phyloP scores from a whole-genome alignment of 2,888 invertebrate species.

The Melanchra persicariae region DNA sequence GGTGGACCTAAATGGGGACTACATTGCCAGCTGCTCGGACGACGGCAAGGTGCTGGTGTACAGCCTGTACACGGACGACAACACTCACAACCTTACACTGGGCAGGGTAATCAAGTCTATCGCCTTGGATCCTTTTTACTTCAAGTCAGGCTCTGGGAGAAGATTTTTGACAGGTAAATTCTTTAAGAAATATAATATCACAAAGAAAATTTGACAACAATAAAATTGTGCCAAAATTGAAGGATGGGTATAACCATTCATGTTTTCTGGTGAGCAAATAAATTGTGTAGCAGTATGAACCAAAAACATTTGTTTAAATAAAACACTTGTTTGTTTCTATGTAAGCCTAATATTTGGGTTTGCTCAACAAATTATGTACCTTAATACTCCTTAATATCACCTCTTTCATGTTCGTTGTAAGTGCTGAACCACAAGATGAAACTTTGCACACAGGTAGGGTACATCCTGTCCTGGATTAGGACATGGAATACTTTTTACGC shows the following conservation, averaged over 20 bases:
- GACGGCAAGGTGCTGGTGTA: slow-evolving; percentile 97
- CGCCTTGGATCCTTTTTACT: slow-evolving; percentile 95
- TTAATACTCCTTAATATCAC: background rate
- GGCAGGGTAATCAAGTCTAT: slow-evolving; percentile 96
- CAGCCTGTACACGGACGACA: slow-evolving; percentile 96
- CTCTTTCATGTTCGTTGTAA: background rate
- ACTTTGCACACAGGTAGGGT: too few species aligned
- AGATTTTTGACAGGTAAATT: slow-evolving; percentile 94
- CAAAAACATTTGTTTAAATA: slow-evolving; percentile 3
- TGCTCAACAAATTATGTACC: background rate
- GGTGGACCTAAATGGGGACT: slow-evolving; percentile 98
- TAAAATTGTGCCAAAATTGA: background rate
- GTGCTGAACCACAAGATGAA: too few species aligned
- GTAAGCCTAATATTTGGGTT: background rate
- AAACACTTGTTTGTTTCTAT: background rate
- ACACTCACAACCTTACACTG: slow-evolving; percentile 94
- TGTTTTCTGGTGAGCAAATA: background rate
- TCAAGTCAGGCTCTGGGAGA: slow-evolving; percentile 94
- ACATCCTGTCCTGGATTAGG: too few species aligned
- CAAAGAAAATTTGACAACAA: background rate
- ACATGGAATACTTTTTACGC: too few species aligned
- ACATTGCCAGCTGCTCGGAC: slow-evolving; percentile 97
- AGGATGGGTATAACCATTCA: background rate
- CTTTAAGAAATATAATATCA: background rate
- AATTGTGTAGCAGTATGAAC: background rate